Evolutionary conservation across 2,888 invertebrate species (phyloP), one percentile per base, ranked within the genome.

Genomic region (Lamellibrachia columna): DNA sequence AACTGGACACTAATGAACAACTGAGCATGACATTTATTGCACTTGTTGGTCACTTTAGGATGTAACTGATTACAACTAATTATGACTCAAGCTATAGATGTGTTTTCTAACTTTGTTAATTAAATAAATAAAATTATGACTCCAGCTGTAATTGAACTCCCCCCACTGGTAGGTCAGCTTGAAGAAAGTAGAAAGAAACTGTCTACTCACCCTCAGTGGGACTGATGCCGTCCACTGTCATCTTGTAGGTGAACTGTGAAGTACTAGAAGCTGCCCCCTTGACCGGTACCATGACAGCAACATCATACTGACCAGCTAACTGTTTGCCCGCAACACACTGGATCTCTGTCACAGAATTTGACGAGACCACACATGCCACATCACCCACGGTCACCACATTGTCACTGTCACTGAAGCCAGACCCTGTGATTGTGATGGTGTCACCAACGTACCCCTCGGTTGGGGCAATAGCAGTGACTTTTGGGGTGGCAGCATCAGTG

Each of bases 371-470:
- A 53, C 93, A 93, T 1, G 52, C 92, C 60, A 52, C 92, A n/a
- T 53, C 93, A 53, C 92, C 92, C 28, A 93, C 52, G 15, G 58
- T 55, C 60, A 93, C 93, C 11, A 40, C 90, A 40, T 90, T 53
- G 90, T 93, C 92, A 90, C 11, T 40, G 22, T 90, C 22, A 53
- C 96, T 95, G 93, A 96, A 96, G 90, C 95, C 95, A 40, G 95
- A 93, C 40, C 96, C 96, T 7, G 95, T 92, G 55, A 96, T 95
- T 7, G 96, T 96, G 22, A 94, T 93, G 7, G 95, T 95, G 7
- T 95, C 96, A 11, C 96, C 96, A 75, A 75, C 75, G 7, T 95
- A 95, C 3, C 96, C 95, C 9, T 95, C 92, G 0, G 93, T 40
- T 3, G 96, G 95, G 7, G 92, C 93, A 58, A 96, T 95, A n/a